These are phyloP conservation scores for Etheostoma cragini DNA, from an alignment of 2,113 vertebrate genomes.

Conservation along the genomic window DNA sequence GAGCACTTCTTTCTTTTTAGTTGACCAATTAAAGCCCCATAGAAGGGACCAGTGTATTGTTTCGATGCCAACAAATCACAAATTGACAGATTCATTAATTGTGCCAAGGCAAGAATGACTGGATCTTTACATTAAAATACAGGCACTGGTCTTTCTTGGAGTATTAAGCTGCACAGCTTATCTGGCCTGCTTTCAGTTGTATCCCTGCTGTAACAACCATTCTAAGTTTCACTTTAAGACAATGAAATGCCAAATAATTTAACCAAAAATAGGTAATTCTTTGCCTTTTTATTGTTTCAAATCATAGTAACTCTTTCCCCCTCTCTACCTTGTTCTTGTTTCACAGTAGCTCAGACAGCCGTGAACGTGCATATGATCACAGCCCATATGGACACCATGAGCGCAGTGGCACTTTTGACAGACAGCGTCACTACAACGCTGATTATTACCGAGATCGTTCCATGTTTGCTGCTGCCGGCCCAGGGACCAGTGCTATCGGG, in stretches of 20 bases:
- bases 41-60: not conserved
- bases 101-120: not conserved
- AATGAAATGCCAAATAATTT: constrained; percentile 14
- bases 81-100: not conserved
- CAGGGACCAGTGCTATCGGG: constrained; percentile 77
- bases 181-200: constrained; percentile 11
- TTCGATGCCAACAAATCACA: not conserved
- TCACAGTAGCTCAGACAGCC: constrained; percentile 96
- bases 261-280: not conserved
- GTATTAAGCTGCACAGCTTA: not conserved
- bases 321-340: constrained; percentile 75
- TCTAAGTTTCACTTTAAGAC: not conserved
- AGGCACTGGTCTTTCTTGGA: constrained; percentile 2
- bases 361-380: constrained; percentile 98
- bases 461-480: constrained; percentile 84
- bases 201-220: not conserved
- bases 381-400: constrained; percentile 99
- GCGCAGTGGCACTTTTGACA: constrained; percentile 94
- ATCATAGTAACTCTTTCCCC: constrained; percentile 23
- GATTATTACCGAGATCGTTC: constrained; percentile 98
- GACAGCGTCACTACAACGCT: constrained; percentile 96
- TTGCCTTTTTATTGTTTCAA: not conserved
- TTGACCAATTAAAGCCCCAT: not conserved
- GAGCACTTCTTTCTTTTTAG: not conserved
- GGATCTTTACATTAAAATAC: not conserved